Conservation (phyloP, 2,888 invertebrate species). For the Leistus spinibarbis region DNA sequence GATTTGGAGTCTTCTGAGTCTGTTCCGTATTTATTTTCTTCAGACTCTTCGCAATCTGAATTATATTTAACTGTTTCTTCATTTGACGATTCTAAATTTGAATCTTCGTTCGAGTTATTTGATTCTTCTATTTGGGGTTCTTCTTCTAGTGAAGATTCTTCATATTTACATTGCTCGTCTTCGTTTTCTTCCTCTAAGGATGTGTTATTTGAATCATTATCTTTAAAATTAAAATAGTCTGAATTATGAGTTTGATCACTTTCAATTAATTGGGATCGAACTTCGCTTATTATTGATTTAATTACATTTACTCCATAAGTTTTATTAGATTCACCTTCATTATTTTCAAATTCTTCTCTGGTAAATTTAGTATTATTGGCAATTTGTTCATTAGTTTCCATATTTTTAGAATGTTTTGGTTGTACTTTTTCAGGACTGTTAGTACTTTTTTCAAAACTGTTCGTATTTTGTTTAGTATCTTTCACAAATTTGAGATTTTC, state of each 20-base stretch:
- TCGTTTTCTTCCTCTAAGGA: slow-evolving; percentile 4
- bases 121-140: not conserved
- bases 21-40: slow-evolving; percentile 14
- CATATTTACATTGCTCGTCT: not conserved
- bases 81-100: slow-evolving; percentile 11
- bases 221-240: slow-evolving; percentile 24
- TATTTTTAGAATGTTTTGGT: not conserved
- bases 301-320: slow-evolving; percentile 38
- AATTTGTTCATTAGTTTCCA: not conserved
- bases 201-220: slow-evolving; percentile 21
- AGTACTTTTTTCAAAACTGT: not conserved
- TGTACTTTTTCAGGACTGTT: not conserved
- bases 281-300: slow-evolving; percentile 50
- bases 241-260: slow-evolving; percentile 18
- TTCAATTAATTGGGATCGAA: slow-evolving; percentile 46
- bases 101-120: slow-evolving; percentile 24
- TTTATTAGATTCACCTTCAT: slow-evolving; percentile 14
- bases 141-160: slow-evolving; percentile 1
- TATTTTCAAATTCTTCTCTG: slow-evolving; percentile 1
- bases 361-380: not conserved
- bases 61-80: slow-evolving; percentile 24
- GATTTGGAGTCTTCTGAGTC: slow-evolving; percentile 24
- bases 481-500: too few relatives aligned
- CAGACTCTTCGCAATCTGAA: slow-evolving; percentile 17
- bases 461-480: not conserved